Evolutionary conservation across 2,888 invertebrate genomes (phyloP).

Genomic region (Crematogaster levior): DNA sequence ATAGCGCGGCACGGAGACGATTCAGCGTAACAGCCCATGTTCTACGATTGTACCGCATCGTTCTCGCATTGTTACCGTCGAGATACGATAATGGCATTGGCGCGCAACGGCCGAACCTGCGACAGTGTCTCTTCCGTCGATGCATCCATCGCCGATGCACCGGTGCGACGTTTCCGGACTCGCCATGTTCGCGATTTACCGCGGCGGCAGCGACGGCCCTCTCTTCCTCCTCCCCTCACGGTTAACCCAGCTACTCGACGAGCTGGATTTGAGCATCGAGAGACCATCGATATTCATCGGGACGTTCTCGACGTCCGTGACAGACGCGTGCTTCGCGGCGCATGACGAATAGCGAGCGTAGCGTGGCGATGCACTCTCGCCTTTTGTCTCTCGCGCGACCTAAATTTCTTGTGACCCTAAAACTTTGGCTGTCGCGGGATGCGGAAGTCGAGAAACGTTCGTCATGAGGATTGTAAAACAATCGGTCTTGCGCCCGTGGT

Average conservation of each 20-base stretch:
- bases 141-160: conserved; percentile 61
- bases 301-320: conserved; percentile 64
- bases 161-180: conserved; percentile 34
- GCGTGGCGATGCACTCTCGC: conserved; percentile 31
- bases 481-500: not conserved
- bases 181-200: conserved; percentile 30
- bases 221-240: not conserved
- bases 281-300: conserved; percentile 70
- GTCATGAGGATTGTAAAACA: conserved; percentile 25
- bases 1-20: conserved; percentile 11
- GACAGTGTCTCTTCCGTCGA: conserved; percentile 48
- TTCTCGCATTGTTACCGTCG: conserved; percentile 59
- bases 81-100: conserved; percentile 57
- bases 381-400: conserved; percentile 43
- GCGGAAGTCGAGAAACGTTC: conserved; percentile 12
- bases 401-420: conserved; percentile 31
- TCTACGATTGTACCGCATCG: conserved; percentile 34
- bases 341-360: conserved; percentile 43
- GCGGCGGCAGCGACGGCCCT: not conserved
- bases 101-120: conserved; percentile 62
- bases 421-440: not conserved
- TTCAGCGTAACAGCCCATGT: conserved; percentile 23
- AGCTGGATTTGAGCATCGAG: conserved; percentile 71
- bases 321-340: conserved; percentile 55
- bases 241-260: conserved; percentile 58